Evolutionary conservation across 2,113 vertebrate species (phyloP), one percentile per base, ranked within the genome.

Genomic region (Pollachius pollachius): DNA sequence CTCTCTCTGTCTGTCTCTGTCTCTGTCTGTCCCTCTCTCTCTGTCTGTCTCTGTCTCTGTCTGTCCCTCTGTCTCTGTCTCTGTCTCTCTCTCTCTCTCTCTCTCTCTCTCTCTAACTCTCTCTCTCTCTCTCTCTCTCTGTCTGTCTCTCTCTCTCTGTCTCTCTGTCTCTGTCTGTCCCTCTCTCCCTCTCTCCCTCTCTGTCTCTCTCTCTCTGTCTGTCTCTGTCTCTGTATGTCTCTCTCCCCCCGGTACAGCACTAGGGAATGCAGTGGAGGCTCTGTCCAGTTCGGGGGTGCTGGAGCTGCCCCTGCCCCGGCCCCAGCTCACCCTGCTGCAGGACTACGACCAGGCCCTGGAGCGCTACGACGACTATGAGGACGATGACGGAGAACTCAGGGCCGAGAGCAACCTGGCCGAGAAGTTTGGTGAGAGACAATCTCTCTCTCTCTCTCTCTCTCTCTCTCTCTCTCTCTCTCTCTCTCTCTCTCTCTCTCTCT

Each of bases 371-470:
- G 90, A 94, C 0, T 95, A 96, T 0, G 94, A 97, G 60, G 94
- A 93, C 0, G 93, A 92, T 0, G 92, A 92, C 56, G 84, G 89
- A 0, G 96, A 97, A 80, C 90, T 95, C 3, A 89, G 95, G 3
- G 96, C 95, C 0, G 96, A 98, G 67, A 96, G 93, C 84, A 94
- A 92, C 0, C 76, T 98, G 52, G 79, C 89, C 0, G 95, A 98
- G 81, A 97, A 93, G 73, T 99, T 96, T 0, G 94, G 97, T 98
- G 83, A 81, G 93, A 9, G 41, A 48, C 7, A 48, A 13, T 48
- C 41, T 9, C 41, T 48, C 41, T 48, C 41, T 9, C 4, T 48
- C 41, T 48, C 41, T 48, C 41, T 48, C 41, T 48, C 9, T 48
- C 5, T 48, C 41, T 48, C 41, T 48, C 5, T 48, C 41, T 48